phyloP scores from a whole-genome alignment of 2,888 invertebrate genomes.

The Bursaphelenchus okinawaensis region DNA sequence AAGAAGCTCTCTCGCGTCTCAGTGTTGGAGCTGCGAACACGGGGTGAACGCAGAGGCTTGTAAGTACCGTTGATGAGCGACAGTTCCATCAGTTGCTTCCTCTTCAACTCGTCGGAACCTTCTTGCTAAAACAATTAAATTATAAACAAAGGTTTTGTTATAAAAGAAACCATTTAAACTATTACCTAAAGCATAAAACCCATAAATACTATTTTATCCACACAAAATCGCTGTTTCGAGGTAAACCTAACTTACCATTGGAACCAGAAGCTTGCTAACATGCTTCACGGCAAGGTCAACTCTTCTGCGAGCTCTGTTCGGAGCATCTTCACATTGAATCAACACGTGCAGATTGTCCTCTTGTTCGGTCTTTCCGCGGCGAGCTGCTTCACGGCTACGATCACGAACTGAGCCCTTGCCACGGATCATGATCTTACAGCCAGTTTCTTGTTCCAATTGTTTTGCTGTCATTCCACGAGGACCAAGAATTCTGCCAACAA shows the following conservation, averaged over 20 bases:
- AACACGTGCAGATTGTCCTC: constrained; percentile 90
- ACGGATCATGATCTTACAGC: constrained; percentile 99
- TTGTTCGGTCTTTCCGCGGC: neutral
- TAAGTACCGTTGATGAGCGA: constrained; percentile 99
- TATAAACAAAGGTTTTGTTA: neutral
- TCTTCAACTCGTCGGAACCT: constrained; percentile 98
- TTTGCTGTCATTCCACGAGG: constrained; percentile 99
- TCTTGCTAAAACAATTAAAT: constrained; percentile 62
- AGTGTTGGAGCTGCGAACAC: neutral
- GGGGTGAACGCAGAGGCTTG: constrained; percentile 36
- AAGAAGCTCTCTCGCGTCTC: neutral
- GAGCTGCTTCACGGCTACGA: constrained; percentile 37
- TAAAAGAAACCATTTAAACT: no score
- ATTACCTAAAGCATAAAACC: no score
- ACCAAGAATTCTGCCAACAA: constrained; percentile 96
- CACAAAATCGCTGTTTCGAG: neutral
- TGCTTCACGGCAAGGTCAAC: constrained; percentile 91
- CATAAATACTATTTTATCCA: no score
- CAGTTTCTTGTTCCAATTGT: constrained; percentile 98
- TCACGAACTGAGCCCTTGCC: constrained; percentile 50
- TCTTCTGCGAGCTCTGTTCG: constrained; percentile 90
- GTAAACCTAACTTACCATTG: constrained; percentile 68
- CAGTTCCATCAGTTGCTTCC: constrained; percentile 97
- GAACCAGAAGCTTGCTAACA: constrained; percentile 92
- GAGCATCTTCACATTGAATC: constrained; percentile 95